Conservation (phyloP, 2,888 invertebrate species). For the Dendrolimus houi region DNA sequence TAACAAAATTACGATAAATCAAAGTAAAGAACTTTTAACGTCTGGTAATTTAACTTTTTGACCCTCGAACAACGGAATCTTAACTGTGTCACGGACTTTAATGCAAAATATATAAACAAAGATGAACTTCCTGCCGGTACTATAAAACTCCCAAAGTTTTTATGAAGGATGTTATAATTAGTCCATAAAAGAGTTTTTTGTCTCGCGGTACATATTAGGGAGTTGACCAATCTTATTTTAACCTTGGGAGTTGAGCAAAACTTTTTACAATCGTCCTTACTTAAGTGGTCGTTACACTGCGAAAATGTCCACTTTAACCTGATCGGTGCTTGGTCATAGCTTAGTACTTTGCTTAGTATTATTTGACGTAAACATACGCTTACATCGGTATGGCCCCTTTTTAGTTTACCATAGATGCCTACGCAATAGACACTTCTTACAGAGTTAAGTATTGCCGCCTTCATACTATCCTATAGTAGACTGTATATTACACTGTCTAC, state of each 20-base stretch:
- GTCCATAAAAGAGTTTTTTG: background rate
- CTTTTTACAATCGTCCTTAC: background rate
- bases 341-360: no score
- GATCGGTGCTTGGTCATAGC: background rate
- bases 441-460: no score
- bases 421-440: no score
- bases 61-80: no score
- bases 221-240: background rate
- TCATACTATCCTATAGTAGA: no score
- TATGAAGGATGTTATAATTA: background rate
- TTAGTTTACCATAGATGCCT: no score
- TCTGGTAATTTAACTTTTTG: no score
- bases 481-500: no score
- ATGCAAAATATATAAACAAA: background rate
- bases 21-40: no score
- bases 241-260: background rate
- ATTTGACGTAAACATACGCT: no score
- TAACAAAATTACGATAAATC: no score
- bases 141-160: background rate
- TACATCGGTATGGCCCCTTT: no score
- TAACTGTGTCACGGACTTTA: background rate
- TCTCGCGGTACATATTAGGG: background rate
- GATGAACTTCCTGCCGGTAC: background rate
- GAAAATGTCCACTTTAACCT: background rate
- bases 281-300: background rate